These are phyloP conservation scores for Corvus cornix DNA, from an alignment of 2,113 vertebrate genomes.

Conservation along the genomic window DNA sequence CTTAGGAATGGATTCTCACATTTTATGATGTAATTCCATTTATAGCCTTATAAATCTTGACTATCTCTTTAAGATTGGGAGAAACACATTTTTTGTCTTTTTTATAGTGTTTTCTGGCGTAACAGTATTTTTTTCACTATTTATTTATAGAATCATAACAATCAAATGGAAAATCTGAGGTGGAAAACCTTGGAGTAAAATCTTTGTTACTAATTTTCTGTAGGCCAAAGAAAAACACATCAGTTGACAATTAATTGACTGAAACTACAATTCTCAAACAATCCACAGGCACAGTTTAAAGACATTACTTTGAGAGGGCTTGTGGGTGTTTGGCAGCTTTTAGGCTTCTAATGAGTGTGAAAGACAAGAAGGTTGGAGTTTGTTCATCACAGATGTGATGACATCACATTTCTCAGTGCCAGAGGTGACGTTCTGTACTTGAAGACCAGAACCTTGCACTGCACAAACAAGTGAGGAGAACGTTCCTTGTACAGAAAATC, in stretches of 20 bases:
- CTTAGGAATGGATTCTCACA: background rate
- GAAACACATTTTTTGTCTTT: background rate
- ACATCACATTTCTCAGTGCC: background rate
- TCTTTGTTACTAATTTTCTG: background rate
- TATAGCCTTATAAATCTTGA: background rate
- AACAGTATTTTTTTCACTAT: background rate
- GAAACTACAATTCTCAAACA: background rate
- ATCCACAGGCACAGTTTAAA: background rate
- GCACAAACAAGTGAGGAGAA: background rate
- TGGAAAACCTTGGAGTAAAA: background rate
- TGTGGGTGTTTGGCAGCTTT: background rate
- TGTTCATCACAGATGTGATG: background rate
- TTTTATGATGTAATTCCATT: background rate
- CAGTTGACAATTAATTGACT: background rate
- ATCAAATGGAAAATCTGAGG: background rate
- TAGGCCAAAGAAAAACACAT: background rate
- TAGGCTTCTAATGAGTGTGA: background rate
- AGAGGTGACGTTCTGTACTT: background rate
- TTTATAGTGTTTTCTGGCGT: background rate
- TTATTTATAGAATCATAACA: background rate
- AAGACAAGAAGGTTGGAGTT: background rate
- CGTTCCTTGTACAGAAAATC: background rate
- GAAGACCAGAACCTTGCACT: background rate
- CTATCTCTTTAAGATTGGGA: background rate
- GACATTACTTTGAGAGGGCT: background rate